These are phyloP conservation scores for Drosophila subquinaria DNA, from an alignment of 2,888 invertebrate genomes.

Conservation along the genomic window DNA sequence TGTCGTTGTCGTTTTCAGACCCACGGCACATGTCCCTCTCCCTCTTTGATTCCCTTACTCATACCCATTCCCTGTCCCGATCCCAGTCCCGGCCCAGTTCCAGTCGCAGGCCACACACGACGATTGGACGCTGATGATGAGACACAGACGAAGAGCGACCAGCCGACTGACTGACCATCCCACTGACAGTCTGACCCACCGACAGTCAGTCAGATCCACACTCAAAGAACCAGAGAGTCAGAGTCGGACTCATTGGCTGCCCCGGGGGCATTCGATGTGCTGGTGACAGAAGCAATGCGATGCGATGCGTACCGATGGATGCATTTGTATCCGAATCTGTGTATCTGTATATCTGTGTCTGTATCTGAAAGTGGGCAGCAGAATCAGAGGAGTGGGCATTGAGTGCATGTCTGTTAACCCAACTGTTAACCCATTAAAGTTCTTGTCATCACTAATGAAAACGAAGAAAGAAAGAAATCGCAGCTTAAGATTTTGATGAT, in stretches of 20 bases:
- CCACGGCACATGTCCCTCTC: slow-evolving; percentile 10
- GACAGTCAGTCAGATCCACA: slow-evolving; percentile 19
- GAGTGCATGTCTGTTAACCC: slow-evolving; percentile 17
- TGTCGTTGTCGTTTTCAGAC: slow-evolving; percentile 38
- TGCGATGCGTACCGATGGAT: slow-evolving; percentile 24
- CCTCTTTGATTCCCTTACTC: neutral
- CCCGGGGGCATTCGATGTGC: slow-evolving; percentile 51
- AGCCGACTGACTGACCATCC: neutral
- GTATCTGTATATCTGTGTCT: neutral
- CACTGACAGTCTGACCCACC: slow-evolving; percentile 1
- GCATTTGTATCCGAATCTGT: slow-evolving; percentile 23
- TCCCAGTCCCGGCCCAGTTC: slow-evolving; percentile 6
- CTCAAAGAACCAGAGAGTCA: slow-evolving; percentile 8
- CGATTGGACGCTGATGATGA: slow-evolving; percentile 61
- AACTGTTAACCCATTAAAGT: slow-evolving; percentile 51
- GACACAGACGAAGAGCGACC: slow-evolving; percentile 29
- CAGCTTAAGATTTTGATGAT: slow-evolving; percentile 9
- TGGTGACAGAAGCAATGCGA: slow-evolving; percentile 69
- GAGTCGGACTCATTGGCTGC: slow-evolving; percentile 26
- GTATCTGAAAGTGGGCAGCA: slow-evolving; percentile 49
- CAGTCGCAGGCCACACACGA: slow-evolving; percentile 63
- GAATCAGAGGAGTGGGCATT: slow-evolving; percentile 22
- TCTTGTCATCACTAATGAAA: slow-evolving; percentile 37
- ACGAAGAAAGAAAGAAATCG: neutral
- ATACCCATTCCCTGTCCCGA: neutral